Base-by-base conservation (phyloP, 2,888 invertebrate genomes). In the Tribolium freemani region DNA sequence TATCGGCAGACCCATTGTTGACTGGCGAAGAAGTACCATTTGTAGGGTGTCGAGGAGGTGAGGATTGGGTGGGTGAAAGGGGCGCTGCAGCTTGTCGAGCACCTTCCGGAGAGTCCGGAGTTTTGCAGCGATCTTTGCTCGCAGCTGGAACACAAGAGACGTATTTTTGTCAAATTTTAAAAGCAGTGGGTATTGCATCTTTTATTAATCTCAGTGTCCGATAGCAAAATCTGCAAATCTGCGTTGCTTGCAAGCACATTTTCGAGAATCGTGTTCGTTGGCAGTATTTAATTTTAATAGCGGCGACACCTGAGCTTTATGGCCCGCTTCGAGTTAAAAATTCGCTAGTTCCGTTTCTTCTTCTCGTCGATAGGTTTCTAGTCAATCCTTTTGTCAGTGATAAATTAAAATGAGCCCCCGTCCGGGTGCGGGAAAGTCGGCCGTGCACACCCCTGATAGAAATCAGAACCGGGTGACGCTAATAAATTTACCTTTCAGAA, bases 1-100 rank as follows among this genome's bases (percentile, higher is more conserved):
- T 84, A 71, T 84, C 85, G 54, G 84, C 82, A 11, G 88, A 89
- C 21, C 82, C 81, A 80, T 90, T 90, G 80, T 88, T 87, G 66
- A 87, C 10, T 84, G 90, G 80, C 85, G 90, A 77, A 83, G 86
- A 0, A 44, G 79, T 76, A 46, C 82, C 82, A 72, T 83, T 83
- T 44, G 77, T 74, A 26, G 79, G 46, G 21, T 66, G 64, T 20
- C 54, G 50, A 68, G 80, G 80, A 21, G 84, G 84, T 38, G 85
- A 84, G 1, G 84, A 85, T 68, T 85, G 84, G 26, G 83, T 82
- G 1, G 86, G 85, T 9, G 85, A 85, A 13, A 81, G 76, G 0
- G 80, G 80, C 0, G 80, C 78, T 10, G 77, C 73, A n/a, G 78
- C 77, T 63, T 80, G 81, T 5, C 84, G 80, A 16, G 84, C 82